Evolutionary conservation across 2,888 invertebrate species (phyloP).

Genomic region (Pristionchus fissidentatus): DNA sequence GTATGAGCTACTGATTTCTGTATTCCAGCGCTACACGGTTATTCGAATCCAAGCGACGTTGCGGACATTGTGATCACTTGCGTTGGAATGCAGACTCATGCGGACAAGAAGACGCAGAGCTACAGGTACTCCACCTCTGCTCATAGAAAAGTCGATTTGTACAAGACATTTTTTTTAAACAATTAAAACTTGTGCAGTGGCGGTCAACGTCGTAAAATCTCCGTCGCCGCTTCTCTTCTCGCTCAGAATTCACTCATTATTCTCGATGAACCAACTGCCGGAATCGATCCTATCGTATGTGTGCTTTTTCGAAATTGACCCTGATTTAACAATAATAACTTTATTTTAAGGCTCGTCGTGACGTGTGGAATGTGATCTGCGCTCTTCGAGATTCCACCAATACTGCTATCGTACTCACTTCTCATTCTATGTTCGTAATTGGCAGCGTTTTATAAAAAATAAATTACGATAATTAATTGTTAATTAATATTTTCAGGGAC

Average conservation of each 20-base stretch:
- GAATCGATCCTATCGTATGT: conserved; percentile 79
- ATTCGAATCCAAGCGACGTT: conserved; percentile 6
- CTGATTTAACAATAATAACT: not conserved
- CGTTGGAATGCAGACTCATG: conserved; percentile 67
- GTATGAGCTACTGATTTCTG: no score
- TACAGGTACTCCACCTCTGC: conserved; percentile 47
- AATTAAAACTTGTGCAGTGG: conserved; percentile 77
- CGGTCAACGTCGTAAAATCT: conserved; percentile 87
- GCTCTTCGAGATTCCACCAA: conserved; percentile 53
- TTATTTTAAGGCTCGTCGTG: conserved; percentile 79
- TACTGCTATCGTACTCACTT: conserved; percentile 77
- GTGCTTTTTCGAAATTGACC: not conserved
- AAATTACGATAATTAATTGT: not conserved
- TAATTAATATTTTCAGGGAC: conserved; percentile 48
- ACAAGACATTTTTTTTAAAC: not conserved
- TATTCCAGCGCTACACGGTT: conserved; percentile 38
- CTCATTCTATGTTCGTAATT: conserved; percentile 75
- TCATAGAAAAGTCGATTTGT: not conserved
- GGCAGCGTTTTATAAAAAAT: not conserved
- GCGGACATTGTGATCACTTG: conserved; percentile 54
- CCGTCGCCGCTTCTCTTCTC: conserved; percentile 85
- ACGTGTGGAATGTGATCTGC: conserved; percentile 77
- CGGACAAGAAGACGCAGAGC: conserved; percentile 63
- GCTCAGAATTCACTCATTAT: conserved; percentile 83
- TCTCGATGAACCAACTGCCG: conserved; percentile 77